A percentile compares a stretch with the other conserved stretches of the same genome.
These are phyloP conservation scores for Sisor rabdophorus DNA, from an alignment of 2,113 vertebrate genomes.

Conservation along the genomic window DNA sequence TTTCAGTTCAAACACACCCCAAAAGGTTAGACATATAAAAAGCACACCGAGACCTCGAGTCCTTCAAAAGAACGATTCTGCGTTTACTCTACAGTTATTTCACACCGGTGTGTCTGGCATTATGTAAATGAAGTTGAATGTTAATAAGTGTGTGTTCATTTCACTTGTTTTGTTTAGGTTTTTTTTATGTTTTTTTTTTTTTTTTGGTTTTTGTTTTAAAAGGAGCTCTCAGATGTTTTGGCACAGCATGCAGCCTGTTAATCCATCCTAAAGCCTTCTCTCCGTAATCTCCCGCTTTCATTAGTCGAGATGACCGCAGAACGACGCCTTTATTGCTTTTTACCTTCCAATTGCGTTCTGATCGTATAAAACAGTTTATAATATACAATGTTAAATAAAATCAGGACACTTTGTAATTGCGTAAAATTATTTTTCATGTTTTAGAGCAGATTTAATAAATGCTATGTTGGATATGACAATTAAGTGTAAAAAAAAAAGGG, in stretches of 20 bases:
- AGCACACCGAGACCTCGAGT: constrained; percentile 33
- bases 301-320: constrained; percentile 68
- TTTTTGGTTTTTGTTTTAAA: no score
- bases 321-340: constrained; percentile 70
- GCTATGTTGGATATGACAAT: constrained; percentile 77
- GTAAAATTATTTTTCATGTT: constrained; percentile 74
- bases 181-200: no score
- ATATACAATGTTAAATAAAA: constrained; percentile 45
- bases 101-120: constrained; percentile 42
- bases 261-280: constrained; percentile 71
- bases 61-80: neutral
- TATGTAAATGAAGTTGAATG: constrained; percentile 50
- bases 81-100: constrained; percentile 28
- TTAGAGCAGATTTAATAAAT: constrained; percentile 70
- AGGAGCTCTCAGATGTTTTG: constrained; percentile 63
- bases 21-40: constrained; percentile 43
- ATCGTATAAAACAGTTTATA: constrained; percentile 54
- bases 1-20: constrained; percentile 41
- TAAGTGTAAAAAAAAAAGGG: constrained; percentile 66
- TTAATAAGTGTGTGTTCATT: constrained; percentile 49
- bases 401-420: constrained; percentile 61
- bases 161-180: constrained; percentile 56
- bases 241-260: constrained; percentile 66
- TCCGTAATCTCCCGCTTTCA: constrained; percentile 75
- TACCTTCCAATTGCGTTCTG: constrained; percentile 67